Evolutionary conservation across 53 echinoderm and acorn worm genomes (phyloP), one percentile per base, ranked within the genome.

Genomic region (Echinometra lucunter): DNA sequence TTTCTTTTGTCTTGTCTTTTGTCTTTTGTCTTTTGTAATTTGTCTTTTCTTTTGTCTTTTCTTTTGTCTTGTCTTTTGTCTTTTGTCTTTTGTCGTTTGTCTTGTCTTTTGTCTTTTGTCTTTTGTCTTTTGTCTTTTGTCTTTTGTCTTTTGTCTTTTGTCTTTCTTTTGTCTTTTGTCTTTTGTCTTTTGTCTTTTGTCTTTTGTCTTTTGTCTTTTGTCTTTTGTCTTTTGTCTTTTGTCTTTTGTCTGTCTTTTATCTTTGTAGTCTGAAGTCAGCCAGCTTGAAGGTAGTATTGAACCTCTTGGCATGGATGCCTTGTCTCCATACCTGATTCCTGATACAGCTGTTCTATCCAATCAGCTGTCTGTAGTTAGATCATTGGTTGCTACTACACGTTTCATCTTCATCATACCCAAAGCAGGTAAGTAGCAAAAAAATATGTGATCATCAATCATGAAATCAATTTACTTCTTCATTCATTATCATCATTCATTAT

Each of bases 371-470:
- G 95, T 98, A 34, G 74, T 98, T 15, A 94, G 97, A 69, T 95
- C 97, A 53, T 93, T 98, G 94, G 97, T 96, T 3, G 96, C 97
- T 37, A 96, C 96, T 58, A 95, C 97, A 16, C 95, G 99, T 30
- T 98, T 98, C 95, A 98, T 98, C 93, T 66, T 98, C 78, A 94
- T 98, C 37, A 97, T 98, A 32, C 99, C 99, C 6, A 95, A 96
- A 91, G 96, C 96, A 94, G 99, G 98, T 98, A 37, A 93, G 95
- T 53, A 4, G 53, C 27, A 53, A 53, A 27, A 2, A 6, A 21
- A 5, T 6, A 23, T 35, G 16, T 90, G 38, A 40, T 94, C 1
- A 63, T 63, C 25, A 5, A 63, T 6, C 21, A 25, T 63, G 6
- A 63, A 63, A 63, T 63, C 21, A 63, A 60, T 60, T 19, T 60